A percentile compares a stretch with the other conserved stretches of the same genome.
These are phyloP conservation scores for Philotrypesis tridentata DNA, from an alignment of 1,140 invertebrate genomes.

Conservation along the genomic window DNA sequence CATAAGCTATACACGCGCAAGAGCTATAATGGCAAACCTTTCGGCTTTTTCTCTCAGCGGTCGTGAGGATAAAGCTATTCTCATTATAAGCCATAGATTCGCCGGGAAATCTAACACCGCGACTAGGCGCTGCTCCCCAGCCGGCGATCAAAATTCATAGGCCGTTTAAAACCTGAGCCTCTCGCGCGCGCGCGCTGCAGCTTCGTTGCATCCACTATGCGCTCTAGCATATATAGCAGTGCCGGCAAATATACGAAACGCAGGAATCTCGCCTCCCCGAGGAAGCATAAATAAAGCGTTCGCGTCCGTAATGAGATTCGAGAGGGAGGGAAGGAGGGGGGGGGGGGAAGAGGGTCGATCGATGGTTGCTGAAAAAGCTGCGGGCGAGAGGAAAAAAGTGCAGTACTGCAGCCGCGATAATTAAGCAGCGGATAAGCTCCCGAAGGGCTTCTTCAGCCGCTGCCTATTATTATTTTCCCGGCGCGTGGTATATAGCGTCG, in stretches of 20 bases:
- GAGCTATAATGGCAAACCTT: neutral
- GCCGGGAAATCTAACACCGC: neutral
- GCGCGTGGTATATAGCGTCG: too few relatives aligned
- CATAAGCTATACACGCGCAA: neutral
- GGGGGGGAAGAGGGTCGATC: too few relatives aligned
- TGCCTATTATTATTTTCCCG: neutral
- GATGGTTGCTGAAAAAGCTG: neutral
- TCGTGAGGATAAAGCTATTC: conserved; percentile 22
- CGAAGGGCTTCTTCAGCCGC: neutral
- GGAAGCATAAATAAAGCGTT: conserved; percentile 22
- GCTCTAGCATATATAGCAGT: neutral
- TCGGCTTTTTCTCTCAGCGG: neutral
- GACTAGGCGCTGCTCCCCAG: neutral
- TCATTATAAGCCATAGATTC: conserved; percentile 22
- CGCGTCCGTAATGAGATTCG: conserved; percentile 12
- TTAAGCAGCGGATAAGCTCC: neutral
- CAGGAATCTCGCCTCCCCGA: neutral
- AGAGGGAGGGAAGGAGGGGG: too few relatives aligned
- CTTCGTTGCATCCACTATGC: neutral
- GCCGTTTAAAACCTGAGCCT: neutral
- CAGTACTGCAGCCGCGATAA: neutral
- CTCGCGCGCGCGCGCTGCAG: neutral
- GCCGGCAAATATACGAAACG: conserved; percentile 3
- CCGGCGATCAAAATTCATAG: conserved; percentile 41
- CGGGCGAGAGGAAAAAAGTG: neutral